Conservation (phyloP, 2,888 invertebrate genomes). For the Watsonalla cultraria region DNA sequence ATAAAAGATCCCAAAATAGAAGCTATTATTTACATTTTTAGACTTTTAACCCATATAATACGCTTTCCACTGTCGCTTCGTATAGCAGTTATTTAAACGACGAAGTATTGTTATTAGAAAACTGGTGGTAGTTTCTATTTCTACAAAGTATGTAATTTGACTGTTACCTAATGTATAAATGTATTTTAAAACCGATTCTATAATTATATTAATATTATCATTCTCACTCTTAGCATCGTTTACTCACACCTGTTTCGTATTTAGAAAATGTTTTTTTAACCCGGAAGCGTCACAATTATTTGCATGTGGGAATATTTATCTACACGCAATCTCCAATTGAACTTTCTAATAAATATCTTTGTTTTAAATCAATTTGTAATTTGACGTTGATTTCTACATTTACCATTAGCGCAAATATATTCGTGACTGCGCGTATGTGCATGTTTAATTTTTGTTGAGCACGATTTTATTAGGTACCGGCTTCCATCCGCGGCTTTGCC, state of each 20-base stretch:
- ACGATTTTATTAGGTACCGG: neutral
- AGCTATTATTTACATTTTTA: slow-evolving; percentile 14
- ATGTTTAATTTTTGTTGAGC: slow-evolving; percentile 1
- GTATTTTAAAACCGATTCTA: slow-evolving; percentile 20
- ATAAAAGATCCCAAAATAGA: slow-evolving; percentile 8
- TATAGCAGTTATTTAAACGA: neutral
- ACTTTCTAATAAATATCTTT: slow-evolving; percentile 42
- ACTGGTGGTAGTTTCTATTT: neutral
- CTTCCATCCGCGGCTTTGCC: too few species aligned
- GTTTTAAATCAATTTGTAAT: slow-evolving; percentile 31
- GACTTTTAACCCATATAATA: slow-evolving; percentile 14
- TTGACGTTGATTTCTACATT: slow-evolving; percentile 11
- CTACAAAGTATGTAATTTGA: slow-evolving; percentile 23
- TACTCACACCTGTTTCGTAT: slow-evolving; percentile 22
- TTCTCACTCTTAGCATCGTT: slow-evolving; percentile 19
- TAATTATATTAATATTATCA: slow-evolving; percentile 33
- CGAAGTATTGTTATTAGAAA: neutral
- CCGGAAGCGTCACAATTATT: slow-evolving; percentile 42
- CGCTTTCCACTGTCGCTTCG: slow-evolving; percentile 5
- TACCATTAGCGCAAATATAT: slow-evolving; percentile 3
- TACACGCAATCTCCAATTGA: slow-evolving; percentile 33
- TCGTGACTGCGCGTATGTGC: slow-evolving; percentile 7
- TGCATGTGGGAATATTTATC: slow-evolving; percentile 27
- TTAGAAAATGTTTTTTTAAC: slow-evolving; percentile 32
- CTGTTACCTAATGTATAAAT: slow-evolving; percentile 35